Conservation (phyloP, 1,140 invertebrate species). For the Thaumatotibia leucotreta region DNA sequence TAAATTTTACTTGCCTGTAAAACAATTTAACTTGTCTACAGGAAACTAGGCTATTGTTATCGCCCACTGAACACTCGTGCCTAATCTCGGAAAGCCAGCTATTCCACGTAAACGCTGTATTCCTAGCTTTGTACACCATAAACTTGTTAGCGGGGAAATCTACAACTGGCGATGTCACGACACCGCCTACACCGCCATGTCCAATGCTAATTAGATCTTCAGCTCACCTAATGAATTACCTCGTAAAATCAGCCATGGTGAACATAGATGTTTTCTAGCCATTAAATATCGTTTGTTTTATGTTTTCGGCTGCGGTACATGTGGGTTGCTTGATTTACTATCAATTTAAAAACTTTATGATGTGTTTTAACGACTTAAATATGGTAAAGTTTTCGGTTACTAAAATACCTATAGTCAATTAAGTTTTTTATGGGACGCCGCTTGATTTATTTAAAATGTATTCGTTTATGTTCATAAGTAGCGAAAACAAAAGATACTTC, state of each 20-base stretch:
- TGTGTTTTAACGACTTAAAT: constrained; percentile 9
- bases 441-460: not conserved
- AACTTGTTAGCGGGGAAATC: constrained; percentile 34
- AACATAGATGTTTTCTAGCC: constrained; percentile 6
- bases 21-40: not conserved
- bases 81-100: not conserved
- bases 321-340: constrained; percentile 2
- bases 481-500: not conserved
- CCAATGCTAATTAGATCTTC: constrained; percentile 61
- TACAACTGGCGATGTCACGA: constrained; percentile 14
- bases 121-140: constrained; percentile 23
- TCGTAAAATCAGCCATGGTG: constrained; percentile 39
- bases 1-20: not conserved
- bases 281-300: not conserved
- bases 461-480: not conserved
- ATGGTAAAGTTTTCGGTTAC: constrained; percentile 2
- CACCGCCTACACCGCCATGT: constrained; percentile 45
- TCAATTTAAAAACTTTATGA: constrained; percentile 5
- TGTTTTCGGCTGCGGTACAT: not conserved
- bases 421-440: not conserved
- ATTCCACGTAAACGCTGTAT: not conserved
- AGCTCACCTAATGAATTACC: constrained; percentile 62
- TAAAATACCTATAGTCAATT: not conserved
- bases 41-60: not conserved
- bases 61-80: not conserved